phyloP scores from a whole-genome alignment of 2,888 invertebrate species.

The Rhamnusium bicolor region DNA sequence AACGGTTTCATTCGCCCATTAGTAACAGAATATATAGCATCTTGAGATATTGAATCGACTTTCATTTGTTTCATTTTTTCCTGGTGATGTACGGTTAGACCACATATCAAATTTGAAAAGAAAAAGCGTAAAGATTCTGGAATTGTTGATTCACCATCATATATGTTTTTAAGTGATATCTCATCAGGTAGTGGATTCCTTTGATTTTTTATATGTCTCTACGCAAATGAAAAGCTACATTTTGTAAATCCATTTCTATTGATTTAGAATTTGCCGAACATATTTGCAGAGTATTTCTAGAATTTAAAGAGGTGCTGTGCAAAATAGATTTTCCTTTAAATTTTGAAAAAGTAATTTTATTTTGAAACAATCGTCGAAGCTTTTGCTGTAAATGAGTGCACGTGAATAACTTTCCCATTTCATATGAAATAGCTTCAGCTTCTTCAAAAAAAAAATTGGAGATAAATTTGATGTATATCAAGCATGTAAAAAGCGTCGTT shows the following conservation, averaged over 20 bases:
- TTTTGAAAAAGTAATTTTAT: too few species aligned
- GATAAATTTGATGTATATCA: too few species aligned
- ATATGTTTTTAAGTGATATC: not conserved
- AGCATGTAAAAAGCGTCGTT: too few species aligned
- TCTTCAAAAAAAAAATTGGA: too few species aligned
- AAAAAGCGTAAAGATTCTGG: not conserved
- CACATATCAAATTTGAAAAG: not conserved
- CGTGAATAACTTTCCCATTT: too few species aligned
- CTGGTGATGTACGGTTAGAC: not conserved
- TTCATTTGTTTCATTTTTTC: not conserved
- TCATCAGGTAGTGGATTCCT: not conserved
- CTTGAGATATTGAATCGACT: not conserved
- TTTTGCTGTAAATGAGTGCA: too few species aligned
- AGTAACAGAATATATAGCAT: not conserved
- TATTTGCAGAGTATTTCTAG: not conserved
- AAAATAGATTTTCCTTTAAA: too few species aligned
- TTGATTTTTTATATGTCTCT: not conserved
- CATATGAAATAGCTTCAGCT: too few species aligned
- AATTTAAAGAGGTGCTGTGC: too few species aligned
- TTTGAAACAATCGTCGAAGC: too few species aligned
- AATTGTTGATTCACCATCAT: not conserved
- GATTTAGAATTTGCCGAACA: too few species aligned
- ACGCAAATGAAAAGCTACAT: not conserved
- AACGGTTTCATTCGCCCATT: not conserved
- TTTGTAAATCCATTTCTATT: too few species aligned